Evolutionary conservation across 1,140 invertebrate genomes (phyloP), one percentile per base, ranked within the genome.

Genomic region (Zaprionus ornatus): DNA sequence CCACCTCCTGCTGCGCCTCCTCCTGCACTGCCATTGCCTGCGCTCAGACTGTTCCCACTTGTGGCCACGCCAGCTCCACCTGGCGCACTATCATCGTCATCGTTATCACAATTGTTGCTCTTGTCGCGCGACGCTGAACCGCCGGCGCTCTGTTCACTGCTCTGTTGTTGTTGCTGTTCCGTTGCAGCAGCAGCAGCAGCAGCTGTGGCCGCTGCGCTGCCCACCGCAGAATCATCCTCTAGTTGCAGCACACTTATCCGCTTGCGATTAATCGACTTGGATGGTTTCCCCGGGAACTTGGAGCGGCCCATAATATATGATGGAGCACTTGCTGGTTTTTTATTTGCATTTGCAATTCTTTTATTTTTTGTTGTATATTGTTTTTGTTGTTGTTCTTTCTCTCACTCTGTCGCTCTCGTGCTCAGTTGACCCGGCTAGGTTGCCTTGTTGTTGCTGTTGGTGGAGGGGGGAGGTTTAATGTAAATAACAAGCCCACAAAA

Each of bases 201-300:
- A 61, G 71, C 55, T 40, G 79, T 90, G 72, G 52, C 91, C 80
- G 82, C 42, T 69, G 21, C 12, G 50, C 61, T 37, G 48, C 66
- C 40, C 17, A 67, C 84, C 63, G 35, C 91, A 77, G 82, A 61
- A 67, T 93, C 92, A 82, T 94, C 93, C 77, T 93, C 93, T 79
- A 94, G 93, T 82, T 94, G 94, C 91, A 96, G 94, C 92, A 96
- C 95, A 94, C 96, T 96, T 92, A 96, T 95, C 93, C 96, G 95
- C 93, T 96, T 96, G 94, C 95, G 95, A 93, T 96, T 96, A 92
- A 96, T 95, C 93, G 96, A 95, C 94, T 97, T 97, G 79, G 96
- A 95, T 93, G 96, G 96, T 94, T 96, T 97, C 80, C 96, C 96
- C 92, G 96, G 96, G 94, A 97, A 97, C 94, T 96, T 96, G 93